Conservation (phyloP, 2,888 invertebrate genomes). For the Tipula vernalis region DNA sequence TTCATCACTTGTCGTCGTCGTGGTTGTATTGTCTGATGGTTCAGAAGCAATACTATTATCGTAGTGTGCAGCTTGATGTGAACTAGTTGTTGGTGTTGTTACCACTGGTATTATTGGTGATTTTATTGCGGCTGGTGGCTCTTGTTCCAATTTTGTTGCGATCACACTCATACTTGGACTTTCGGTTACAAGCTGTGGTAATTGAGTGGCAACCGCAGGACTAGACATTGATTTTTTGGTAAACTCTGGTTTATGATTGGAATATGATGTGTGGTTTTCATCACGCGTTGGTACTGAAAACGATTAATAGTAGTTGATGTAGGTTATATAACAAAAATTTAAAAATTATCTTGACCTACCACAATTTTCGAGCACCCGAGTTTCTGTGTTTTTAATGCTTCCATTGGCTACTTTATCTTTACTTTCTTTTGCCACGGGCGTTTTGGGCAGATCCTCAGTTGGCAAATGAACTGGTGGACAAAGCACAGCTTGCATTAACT, state of each 20-base stretch:
- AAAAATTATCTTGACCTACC: background rate
- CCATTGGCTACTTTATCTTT: constrained; percentile 12
- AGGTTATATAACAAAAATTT: too few species aligned
- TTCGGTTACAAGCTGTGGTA: constrained; percentile 28
- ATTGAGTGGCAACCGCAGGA: constrained; percentile 28
- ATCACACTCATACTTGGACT: constrained; percentile 31
- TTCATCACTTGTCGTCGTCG: constrained; percentile 35
- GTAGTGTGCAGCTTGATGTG: constrained; percentile 16
- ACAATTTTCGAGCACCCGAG: background rate
- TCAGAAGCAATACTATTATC: constrained; percentile 36
- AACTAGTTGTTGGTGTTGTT: constrained; percentile 12
- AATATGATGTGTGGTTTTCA: background rate
- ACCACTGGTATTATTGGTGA: background rate
- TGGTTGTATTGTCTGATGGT: constrained; percentile 33
- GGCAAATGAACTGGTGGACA: background rate
- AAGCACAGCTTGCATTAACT: background rate
- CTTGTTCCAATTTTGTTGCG: constrained; percentile 25
- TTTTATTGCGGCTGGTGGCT: constrained; percentile 20
- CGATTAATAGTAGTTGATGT: too few species aligned
- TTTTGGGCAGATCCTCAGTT: background rate
- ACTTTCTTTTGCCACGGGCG: constrained; percentile 9
- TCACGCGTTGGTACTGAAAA: background rate
- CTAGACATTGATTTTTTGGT: constrained; percentile 35
- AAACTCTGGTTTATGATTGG: constrained; percentile 24
- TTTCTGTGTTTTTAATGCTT: constrained; percentile 12